These are phyloP conservation scores for Dicerorhinus sumatrensis DNA, from an alignment of 2,113 vertebrate species.

Conservation along the genomic window DNA sequence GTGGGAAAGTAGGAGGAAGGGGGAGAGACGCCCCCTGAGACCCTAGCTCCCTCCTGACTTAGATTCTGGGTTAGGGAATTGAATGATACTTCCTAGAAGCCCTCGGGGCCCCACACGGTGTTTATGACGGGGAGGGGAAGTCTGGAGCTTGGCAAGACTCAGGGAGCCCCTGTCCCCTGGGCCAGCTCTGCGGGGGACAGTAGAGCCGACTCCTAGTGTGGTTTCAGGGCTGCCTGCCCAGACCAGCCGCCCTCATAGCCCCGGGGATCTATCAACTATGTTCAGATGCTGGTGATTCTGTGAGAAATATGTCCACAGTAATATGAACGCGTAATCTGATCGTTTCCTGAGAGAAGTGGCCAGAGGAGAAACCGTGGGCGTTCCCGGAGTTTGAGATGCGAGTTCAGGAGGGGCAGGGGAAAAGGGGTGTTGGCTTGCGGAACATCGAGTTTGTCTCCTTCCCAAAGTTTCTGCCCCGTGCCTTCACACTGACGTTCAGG, in stretches of 20 bases:
- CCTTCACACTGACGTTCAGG: not conserved
- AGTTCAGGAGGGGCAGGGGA: too few species aligned
- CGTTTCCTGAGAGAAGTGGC: not conserved
- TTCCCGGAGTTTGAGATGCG: too few species aligned
- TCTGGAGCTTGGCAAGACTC: too few species aligned
- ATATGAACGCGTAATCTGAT: too few species aligned
- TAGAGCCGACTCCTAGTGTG: too few species aligned
- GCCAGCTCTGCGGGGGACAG: not conserved
- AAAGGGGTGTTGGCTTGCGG: accelerated
- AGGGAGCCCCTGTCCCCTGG: not conserved
- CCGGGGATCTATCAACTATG: accelerated
- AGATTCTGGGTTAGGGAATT: not conserved
- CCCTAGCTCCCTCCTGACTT: accelerated
- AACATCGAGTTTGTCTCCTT: too few species aligned
- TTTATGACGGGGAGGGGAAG: too few species aligned
- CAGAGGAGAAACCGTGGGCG: too few species aligned
- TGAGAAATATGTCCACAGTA: accelerated
- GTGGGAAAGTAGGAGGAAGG: not conserved
- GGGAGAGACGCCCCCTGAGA: not conserved
- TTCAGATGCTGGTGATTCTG: too few species aligned
- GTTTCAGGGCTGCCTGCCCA: too few species aligned
- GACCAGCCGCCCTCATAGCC: not conserved
- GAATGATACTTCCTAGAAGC: not conserved
- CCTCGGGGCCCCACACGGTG: too few species aligned
- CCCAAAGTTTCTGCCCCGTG: not conserved